These are phyloP conservation scores for Sebastes taczanowskii DNA, from an alignment of 2,797 vertebrate genomes.

Conservation along the genomic window DNA sequence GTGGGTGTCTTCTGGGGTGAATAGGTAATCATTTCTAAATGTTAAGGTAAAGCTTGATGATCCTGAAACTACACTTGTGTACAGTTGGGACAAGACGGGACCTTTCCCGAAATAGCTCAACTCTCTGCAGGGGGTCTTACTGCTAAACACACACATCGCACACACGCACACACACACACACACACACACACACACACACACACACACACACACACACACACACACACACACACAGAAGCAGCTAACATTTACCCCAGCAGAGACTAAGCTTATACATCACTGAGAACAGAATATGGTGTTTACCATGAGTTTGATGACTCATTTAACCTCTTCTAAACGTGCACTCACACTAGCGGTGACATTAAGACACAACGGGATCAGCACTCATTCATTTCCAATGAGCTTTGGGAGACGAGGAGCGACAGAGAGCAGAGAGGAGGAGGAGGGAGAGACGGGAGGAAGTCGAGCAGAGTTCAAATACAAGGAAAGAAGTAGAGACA, in stretches of 20 bases:
- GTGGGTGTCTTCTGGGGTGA: background rate
- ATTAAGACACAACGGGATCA: background rate
- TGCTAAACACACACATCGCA: background rate
- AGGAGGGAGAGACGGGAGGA: background rate
- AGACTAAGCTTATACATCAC: background rate
- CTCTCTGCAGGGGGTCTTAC: background rate
- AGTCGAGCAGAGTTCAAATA: background rate
- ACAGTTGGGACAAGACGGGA: no score
- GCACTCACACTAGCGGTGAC: background rate
- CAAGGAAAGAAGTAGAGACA: background rate
- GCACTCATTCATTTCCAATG: constrained; percentile 29
- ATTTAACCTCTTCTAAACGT: background rate
- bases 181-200: background rate
- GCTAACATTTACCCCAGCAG: background rate
- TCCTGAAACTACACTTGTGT: background rate
- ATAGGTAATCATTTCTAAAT: background rate
- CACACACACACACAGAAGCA: background rate
- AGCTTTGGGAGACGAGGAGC: background rate
- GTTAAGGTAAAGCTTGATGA: constrained; percentile 26
- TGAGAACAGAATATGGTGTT: background rate
- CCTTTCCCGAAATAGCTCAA: constrained; percentile 21
- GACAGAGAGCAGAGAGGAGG: constrained; percentile 2
- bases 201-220: background rate
- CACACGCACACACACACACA: background rate
- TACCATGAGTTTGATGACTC: background rate